phyloP scores from a whole-genome alignment of 37 sponge, comb jelly and placozoan genomes.

The Oscarella lobularis region DNA sequence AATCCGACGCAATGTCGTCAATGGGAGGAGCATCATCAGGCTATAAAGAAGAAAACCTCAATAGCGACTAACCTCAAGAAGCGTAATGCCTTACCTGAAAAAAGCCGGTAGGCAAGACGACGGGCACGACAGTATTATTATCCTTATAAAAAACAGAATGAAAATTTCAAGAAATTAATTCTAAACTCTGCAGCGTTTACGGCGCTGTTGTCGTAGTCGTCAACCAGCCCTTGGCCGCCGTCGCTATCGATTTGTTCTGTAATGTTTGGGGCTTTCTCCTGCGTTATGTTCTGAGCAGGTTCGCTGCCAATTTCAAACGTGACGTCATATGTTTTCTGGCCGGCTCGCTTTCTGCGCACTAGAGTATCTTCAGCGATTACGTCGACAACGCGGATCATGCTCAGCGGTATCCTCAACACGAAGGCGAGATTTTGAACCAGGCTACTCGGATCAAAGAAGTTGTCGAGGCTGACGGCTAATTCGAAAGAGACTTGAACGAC shows the following conservation, averaged over 20 bases:
- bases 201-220: too few species aligned
- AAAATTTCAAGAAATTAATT: too few species aligned
- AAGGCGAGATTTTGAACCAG: constrained; percentile 51
- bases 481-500: constrained; percentile 57
- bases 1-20: background rate
- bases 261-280: constrained; percentile 14
- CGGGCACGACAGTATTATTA: too few species aligned
- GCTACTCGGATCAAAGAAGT: constrained; percentile 49
- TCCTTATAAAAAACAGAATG: too few species aligned
- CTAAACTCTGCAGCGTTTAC: too few species aligned
- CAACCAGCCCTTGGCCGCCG: background rate
- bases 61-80: too few species aligned
- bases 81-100: too few species aligned
- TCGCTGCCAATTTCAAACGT: constrained; percentile 45
- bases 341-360: background rate
- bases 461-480: constrained; percentile 55
- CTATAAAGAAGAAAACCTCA: background rate
- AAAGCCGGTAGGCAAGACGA: too few species aligned
- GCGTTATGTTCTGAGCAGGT: constrained; percentile 19
- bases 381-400: constrained; percentile 53
- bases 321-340: constrained; percentile 12
- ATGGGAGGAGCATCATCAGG: background rate
- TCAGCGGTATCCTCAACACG: constrained; percentile 42
- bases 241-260: constrained; percentile 14
- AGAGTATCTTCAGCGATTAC: constrained; percentile 32